Evolutionary conservation across 2,888 invertebrate genomes (phyloP).

Genomic region (Chironomus riparius): DNA sequence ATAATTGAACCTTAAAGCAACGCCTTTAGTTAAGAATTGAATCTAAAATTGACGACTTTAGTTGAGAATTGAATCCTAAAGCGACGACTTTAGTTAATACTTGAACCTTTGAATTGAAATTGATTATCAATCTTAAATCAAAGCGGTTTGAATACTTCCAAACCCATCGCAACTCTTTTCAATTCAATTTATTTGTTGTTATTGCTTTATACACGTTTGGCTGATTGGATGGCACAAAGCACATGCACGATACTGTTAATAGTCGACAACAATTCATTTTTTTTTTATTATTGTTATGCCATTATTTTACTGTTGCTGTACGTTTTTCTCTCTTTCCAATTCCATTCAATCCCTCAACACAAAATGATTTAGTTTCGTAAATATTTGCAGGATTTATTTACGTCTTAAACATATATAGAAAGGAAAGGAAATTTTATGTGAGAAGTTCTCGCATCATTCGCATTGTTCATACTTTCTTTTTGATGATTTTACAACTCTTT

Average conservation of each 20-base stretch:
- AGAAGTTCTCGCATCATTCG: background rate
- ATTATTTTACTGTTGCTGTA: background rate
- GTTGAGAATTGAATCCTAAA: too few species aligned
- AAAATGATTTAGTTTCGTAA: background rate
- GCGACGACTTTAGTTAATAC: too few species aligned
- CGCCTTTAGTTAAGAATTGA: too few species aligned
- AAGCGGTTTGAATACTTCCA: background rate
- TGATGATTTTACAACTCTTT: background rate
- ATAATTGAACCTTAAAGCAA: too few species aligned
- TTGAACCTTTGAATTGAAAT: too few species aligned
- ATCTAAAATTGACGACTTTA: too few species aligned
- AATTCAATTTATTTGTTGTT: background rate
- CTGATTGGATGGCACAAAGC: too few species aligned
- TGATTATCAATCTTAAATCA: too few species aligned
- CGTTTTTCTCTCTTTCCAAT: background rate
- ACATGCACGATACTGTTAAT: background rate
- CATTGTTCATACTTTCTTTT: background rate
- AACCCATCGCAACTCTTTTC: background rate
- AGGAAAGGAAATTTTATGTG: background rate
- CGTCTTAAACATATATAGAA: background rate
- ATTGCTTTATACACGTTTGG: too few species aligned
- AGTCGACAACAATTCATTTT: background rate
- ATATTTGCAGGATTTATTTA: background rate
- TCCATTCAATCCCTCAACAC: background rate
- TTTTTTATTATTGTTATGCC: too few species aligned